A percentile compares a stretch with the other conserved stretches of the same genome.
Evolutionary conservation across 2,797 vertebrate species (phyloP).

Genomic region (Liparis tanakae): DNA sequence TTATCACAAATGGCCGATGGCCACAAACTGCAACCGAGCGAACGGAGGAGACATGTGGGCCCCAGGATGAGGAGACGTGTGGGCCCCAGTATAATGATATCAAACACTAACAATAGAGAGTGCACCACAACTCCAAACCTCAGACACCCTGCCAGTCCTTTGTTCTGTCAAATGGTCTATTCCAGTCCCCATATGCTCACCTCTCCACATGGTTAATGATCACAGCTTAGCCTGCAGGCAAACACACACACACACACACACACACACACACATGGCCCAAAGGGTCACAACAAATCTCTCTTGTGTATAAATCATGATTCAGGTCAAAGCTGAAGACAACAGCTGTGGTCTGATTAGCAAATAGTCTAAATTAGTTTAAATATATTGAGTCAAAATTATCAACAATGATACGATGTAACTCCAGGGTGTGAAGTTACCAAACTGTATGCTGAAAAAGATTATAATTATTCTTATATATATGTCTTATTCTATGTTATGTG

Average conservation of each 20-base stretch:
- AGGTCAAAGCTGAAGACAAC: conserved; percentile 39
- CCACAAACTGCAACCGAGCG: conserved; percentile 34
- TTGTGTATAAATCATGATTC: conserved; percentile 34
- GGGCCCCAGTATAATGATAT: conserved; percentile 60
- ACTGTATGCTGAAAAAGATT: background rate
- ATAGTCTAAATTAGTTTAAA: conserved; percentile 12
- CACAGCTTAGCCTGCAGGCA: conserved; percentile 64
- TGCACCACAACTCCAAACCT: conserved; percentile 50
- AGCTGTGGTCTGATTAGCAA: conserved; percentile 38
- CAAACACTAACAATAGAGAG: conserved; percentile 69
- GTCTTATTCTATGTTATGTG: too few species aligned
- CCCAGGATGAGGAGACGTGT: background rate
- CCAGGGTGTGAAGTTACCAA: background rate
- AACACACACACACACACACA: conserved; percentile 44
- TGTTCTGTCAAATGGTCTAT: conserved; percentile 71
- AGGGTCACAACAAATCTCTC: conserved; percentile 1
- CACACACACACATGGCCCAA: conserved; percentile 18
- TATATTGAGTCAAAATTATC: background rate
- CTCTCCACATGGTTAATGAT: conserved; percentile 75
- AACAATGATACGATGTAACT: background rate
- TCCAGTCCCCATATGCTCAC: conserved; percentile 79
- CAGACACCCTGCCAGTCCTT: conserved; percentile 64
- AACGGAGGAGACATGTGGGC: conserved; percentile 56
- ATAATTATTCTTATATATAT: background rate
- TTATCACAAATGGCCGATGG: conserved; percentile 38